Base-by-base conservation (phyloP, 1,140 invertebrate species). In the Eriosoma lanigerum region DNA sequence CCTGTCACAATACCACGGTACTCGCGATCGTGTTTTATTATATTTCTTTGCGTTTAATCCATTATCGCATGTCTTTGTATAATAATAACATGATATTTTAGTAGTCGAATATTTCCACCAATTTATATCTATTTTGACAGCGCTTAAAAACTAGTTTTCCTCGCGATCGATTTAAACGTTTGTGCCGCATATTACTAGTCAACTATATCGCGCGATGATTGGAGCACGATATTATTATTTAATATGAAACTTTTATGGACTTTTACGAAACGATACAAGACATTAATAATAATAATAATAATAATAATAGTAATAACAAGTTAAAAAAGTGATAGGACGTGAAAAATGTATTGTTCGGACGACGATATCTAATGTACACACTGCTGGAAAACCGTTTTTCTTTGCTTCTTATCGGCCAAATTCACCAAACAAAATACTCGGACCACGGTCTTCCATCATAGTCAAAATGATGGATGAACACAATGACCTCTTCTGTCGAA, bases 391-490 rank as follows among this genome's bases (percentile, higher is more conserved):
- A 76, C 58, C 72, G 52, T 58, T 76, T 58, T 76, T 58, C 44
- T 56, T 76, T 38, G 1, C 24, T 58, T 3, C 72, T 54, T 76
- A 78, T 60, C 38, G 56, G 56, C 38, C 54, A 48, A 78, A 60
- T 46, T 48, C 56, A 12, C 75, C 38, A 10, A 78, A 78, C 73
- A 60, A 76, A 76, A 76, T 58, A 58, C 56, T 62, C 56, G 75
- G 38, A 60, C 54, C 24, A 48, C 21, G 38, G 75, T 78, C 54
- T 60, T 78, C 75, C 56, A 62, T 78, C 75, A 78, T 78, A 62
- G 75, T 78, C 75, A 78, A 78, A 62, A 78, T 78, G 75, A 78
- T 78, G 54, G 75, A 78, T 78, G 75, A 48, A 78, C 56, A 48
- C n/a, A 26, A 15, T 62, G 75, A 62, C 75, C 54, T 56, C 54